A percentile compares a stretch with the other conserved stretches of the same genome.
These are phyloP conservation scores for Datnioides undecimradiatus DNA, from an alignment of 2,113 vertebrate genomes.

Conservation along the genomic window DNA sequence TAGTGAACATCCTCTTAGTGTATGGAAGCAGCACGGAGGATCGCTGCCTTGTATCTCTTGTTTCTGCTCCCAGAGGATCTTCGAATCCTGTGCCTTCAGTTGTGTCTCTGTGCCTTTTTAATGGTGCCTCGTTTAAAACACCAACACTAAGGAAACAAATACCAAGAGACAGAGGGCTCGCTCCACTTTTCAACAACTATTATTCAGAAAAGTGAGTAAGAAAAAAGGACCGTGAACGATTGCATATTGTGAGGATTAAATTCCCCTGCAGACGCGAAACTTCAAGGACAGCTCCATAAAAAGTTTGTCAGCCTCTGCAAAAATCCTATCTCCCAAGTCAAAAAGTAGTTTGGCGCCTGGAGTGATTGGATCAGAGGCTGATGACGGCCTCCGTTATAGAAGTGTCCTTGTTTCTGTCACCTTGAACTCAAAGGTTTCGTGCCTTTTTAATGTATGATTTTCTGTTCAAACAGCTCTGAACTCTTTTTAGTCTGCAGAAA, in stretches of 20 bases:
- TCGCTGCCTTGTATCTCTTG: not conserved
- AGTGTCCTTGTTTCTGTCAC: not conserved
- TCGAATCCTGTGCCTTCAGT: conserved; percentile 12
- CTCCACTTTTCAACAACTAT: not conserved
- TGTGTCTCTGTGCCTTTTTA: conserved; percentile 21
- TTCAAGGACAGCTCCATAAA: not conserved
- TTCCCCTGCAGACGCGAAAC: not conserved
- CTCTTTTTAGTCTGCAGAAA: not conserved
- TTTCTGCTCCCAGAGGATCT: not conserved
- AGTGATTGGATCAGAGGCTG: not conserved
- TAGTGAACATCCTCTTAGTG: not conserved
- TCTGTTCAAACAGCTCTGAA: too few relatives aligned
- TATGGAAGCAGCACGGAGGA: not conserved
- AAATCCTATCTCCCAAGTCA: not conserved
- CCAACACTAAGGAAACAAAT: not conserved
- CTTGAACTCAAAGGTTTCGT: not conserved
- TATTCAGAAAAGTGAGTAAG: conserved; percentile 4
- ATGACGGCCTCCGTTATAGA: not conserved
- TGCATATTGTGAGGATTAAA: not conserved
- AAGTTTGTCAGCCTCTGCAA: not conserved
- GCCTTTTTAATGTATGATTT: too few relatives aligned
- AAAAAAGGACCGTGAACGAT: too few relatives aligned
- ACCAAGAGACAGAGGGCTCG: not conserved
- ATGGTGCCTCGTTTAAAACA: conserved; percentile 18
- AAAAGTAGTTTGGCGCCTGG: not conserved